Evolutionary conservation across 2,888 invertebrate genomes (phyloP), one percentile per base, ranked within the genome.

Genomic region (Temnothorax ravouxi): DNA sequence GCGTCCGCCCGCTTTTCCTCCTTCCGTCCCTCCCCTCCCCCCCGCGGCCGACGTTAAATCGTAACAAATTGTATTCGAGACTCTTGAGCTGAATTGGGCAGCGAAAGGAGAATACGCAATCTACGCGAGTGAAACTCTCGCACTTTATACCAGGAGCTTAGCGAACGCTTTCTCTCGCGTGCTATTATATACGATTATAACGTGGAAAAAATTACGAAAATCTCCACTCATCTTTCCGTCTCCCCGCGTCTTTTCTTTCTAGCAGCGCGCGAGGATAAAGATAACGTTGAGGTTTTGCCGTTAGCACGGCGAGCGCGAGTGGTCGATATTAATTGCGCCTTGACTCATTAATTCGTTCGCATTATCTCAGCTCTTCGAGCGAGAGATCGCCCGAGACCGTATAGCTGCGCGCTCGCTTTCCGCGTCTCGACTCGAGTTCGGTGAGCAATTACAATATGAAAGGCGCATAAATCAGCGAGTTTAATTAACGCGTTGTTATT

Each of bases 361-460:
- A 92, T 92, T 93, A 92, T 91, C 90, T 89, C 88, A 71, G 84
- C 85, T 84, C 79, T 83, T 67, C 82, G 87, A 87, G 89, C 87
- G 84, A 88, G 88, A 83, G 89, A 89, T 90, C 83, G 91, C 85
- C 87, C 84, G 86, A 85, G 88, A 86, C 84, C 87, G 85, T 86
- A 87, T 86, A 87, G 89, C 86, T 90, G 71, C 86, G 89, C 89
- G 89, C 88, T 88, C 91, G 92, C 92, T 89, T 90, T 90, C 69
- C 90, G 88, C 86, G 89, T 75, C 86, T 88, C 90, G 91, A 91
- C 91, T 92, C 91, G 92, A 94, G 94, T 94, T 94, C 92, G 93
- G 92, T 91, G 92, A 92, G 94, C 93, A 94, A 94, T 94, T 94
- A 94, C 93, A 94, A 94, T 94, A 94, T 94, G 94, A 94, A 94